Conservation (phyloP, 2,888 invertebrate genomes). For the Pseudococcus longispinus region DNA sequence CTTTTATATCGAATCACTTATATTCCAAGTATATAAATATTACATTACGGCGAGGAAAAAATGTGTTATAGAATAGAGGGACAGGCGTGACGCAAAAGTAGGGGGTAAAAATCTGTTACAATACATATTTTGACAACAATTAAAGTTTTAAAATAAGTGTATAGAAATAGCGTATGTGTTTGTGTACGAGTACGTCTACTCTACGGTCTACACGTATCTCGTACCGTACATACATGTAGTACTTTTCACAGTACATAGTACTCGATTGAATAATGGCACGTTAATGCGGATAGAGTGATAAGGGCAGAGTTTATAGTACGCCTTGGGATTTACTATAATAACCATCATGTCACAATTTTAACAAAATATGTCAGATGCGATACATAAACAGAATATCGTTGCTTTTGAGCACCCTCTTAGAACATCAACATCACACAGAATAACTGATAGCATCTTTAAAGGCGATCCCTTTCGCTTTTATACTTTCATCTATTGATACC, state of each 20-base stretch:
- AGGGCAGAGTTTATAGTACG: constrained; percentile 41
- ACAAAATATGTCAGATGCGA: constrained; percentile 52
- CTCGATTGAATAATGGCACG: constrained; percentile 35
- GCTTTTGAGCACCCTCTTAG: constrained; percentile 39
- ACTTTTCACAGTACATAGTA: background rate
- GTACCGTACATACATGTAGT: background rate
- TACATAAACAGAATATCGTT: constrained; percentile 51
- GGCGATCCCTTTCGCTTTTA: constrained; percentile 37
- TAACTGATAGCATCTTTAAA: constrained; percentile 44
- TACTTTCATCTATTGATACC: constrained; percentile 39
- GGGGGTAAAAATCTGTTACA: constrained; percentile 4
- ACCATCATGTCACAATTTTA: constrained; percentile 53
- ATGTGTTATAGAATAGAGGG: background rate
- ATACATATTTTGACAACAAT: background rate
- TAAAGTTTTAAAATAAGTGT: background rate
- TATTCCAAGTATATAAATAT: background rate
- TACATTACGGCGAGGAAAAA: background rate
- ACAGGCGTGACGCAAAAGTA: background rate
- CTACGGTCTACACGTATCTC: too few relatives aligned
- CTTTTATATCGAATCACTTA: too few relatives aligned
- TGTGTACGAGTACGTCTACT: background rate
- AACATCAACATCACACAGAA: constrained; percentile 48
- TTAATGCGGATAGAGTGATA: constrained; percentile 12
- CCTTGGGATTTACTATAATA: constrained; percentile 47
- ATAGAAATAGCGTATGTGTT: background rate